Percentiles rank a stretch among this genome's conserved stretches.
phyloP scores from a whole-genome alignment of 2,888 invertebrate genomes.

The Allolobophora icterica region DNA sequence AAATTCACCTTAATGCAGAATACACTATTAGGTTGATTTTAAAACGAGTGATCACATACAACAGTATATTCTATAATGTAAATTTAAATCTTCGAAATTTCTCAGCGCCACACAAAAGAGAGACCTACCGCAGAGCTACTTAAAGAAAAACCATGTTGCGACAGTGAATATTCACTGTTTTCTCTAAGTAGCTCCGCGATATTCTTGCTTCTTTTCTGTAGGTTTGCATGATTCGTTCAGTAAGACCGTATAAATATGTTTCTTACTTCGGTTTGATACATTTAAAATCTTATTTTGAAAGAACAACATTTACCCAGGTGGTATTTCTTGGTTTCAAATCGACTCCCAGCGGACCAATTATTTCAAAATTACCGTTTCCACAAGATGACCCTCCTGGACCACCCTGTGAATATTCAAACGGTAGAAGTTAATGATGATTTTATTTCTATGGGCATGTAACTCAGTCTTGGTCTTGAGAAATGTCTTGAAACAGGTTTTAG shows the following conservation, averaged over 20 bases:
- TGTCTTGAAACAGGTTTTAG: too few relatives aligned
- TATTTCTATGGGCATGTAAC: not conserved
- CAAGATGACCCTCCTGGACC: constrained; percentile 48
- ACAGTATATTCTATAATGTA: too few relatives aligned
- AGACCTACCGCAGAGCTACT: too few relatives aligned
- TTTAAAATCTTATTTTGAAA: not conserved
- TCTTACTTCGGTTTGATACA: not conserved
- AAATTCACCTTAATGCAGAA: too few relatives aligned
- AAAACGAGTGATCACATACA: not conserved
- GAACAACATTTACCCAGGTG: constrained; percentile 44
- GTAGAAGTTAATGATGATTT: not conserved
- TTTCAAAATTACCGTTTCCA: constrained; percentile 50
- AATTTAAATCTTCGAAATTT: too few relatives aligned
- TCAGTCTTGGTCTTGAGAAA: too few relatives aligned
- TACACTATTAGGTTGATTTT: too few relatives aligned
- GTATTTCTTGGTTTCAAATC: constrained; percentile 41
- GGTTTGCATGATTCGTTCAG: too few relatives aligned
- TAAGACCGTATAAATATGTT: not conserved
- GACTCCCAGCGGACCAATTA: constrained; percentile 47
- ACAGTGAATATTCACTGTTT: too few relatives aligned
- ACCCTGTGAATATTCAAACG: constrained; percentile 42
- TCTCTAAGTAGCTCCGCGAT: too few relatives aligned
- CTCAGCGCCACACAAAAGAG: too few relatives aligned
- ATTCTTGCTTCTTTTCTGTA: not conserved
- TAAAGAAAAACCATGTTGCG: too few relatives aligned